Evolutionary conservation across 2,888 invertebrate genomes (phyloP), one percentile per base, ranked within the genome.

Genomic region (Octonoba sinensis): DNA sequence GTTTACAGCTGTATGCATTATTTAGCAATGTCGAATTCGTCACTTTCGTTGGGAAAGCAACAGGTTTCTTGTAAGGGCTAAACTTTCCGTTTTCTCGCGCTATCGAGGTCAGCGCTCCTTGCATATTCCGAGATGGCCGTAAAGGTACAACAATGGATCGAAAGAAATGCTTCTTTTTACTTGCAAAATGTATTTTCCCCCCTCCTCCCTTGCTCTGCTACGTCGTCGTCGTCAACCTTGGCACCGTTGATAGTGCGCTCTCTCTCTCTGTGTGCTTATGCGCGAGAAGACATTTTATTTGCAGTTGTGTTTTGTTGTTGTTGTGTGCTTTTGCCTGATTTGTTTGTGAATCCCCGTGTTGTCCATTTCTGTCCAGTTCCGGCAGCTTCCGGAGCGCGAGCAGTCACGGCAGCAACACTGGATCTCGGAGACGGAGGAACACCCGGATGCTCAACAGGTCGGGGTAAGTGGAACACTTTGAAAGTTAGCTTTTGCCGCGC

Each of bases 321-420:
- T n/a, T 57, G 13, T 57, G 36, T 57, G 22, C 22, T n/a, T 57
- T 24, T 57, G 57, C 57, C 57, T 20, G 22, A 22, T 22, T 20
- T 44, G 16, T 16, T 62, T 62, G 44, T 62, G 44, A 44, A 18
- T n/a, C 60, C 60, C 16, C 27, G 27, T 24, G 22, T 47, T 69
- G 18, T 16, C 22, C 22, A 16, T 49, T 6, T 69, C 20, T 69
- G 15, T 57, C 6, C 75, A 83, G 83, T 59, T 83, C 83, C 8
- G 82, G 76, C 62, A 83, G 84, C 36, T 83, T 83, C 67, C 74
- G 82, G 27, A 84, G 84, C 56, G 74, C 59, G 20, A 78, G 79
- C 62, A 82, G 82, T 54, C 57, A 66, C 71, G 79, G 79, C 51
- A 73, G 84, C 54, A 71, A 64, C 49, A 65, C 64, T 24, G 75